Evolutionary conservation across 1,140 invertebrate genomes (phyloP).

Genomic region (Lordiphosa mommai): DNA sequence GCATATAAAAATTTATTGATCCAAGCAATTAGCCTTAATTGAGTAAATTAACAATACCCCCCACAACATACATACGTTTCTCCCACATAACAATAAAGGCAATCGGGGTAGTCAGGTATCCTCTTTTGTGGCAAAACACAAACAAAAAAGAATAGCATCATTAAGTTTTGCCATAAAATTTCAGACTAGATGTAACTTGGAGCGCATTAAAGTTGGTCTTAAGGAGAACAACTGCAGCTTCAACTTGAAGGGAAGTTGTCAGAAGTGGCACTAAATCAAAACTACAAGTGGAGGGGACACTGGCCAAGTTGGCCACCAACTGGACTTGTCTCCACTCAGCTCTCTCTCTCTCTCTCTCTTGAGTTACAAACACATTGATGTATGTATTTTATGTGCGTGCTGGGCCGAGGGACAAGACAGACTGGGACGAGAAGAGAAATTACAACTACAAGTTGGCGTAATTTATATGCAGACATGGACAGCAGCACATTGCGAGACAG

Average conservation of each 20-base stretch:
- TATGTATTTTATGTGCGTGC: conserved; percentile 68
- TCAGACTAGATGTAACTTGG: conserved; percentile 12
- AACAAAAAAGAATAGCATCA: conserved; percentile 35
- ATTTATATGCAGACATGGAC: conserved; percentile 73
- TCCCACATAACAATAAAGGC: neutral
- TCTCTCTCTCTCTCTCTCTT: neutral
- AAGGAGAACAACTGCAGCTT: conserved; percentile 6
- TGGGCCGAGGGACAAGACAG: conserved; percentile 43
- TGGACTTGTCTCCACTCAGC: conserved; percentile 43
- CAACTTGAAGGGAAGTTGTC: conserved; percentile 29
- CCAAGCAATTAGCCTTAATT: conserved; percentile 69
- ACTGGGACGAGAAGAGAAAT: conserved; percentile 66
- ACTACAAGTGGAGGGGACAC: conserved; percentile 33
- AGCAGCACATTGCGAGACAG: conserved; percentile 60
- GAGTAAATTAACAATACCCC: conserved; percentile 66
- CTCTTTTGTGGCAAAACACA: neutral
- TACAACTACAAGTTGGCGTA: conserved; percentile 67
- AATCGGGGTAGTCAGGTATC: no score
- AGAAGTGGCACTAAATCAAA: conserved; percentile 68
- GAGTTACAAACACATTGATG: conserved; percentile 55
- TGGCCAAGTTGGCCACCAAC: conserved; percentile 13
- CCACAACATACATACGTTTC: conserved; percentile 7
- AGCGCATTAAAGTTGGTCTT: conserved; percentile 31
- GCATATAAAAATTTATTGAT: conserved; percentile 74
- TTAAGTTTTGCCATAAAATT: conserved; percentile 32